These are phyloP conservation scores for Pollenia labialis DNA, from an alignment of 2,888 invertebrate species.

Conservation along the genomic window DNA sequence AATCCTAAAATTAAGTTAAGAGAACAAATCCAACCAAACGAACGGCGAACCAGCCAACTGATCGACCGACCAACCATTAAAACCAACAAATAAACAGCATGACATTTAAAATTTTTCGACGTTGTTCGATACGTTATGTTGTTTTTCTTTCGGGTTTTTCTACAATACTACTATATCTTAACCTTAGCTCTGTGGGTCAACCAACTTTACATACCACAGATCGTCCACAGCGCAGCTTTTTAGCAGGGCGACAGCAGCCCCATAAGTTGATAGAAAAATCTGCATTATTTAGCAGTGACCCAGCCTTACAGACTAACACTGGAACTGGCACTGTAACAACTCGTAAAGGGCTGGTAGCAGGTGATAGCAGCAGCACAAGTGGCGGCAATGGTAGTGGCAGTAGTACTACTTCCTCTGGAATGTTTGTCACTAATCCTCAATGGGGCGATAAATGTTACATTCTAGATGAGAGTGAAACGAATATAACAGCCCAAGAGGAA, in stretches of 20 bases:
- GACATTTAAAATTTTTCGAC: slow-evolving; percentile 83
- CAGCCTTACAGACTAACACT: too few species aligned
- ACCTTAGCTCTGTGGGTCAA: slow-evolving; percentile 84
- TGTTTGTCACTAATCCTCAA: slow-evolving; percentile 72
- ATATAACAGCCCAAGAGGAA: slow-evolving; percentile 90
- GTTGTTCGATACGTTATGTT: slow-evolving; percentile 83
- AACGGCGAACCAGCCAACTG: neutral
- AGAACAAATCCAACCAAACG: slow-evolving; percentile 26
- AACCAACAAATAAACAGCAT: slow-evolving; percentile 75
- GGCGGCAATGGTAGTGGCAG: too few species aligned
- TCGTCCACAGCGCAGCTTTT: slow-evolving; percentile 64
- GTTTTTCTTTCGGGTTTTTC: slow-evolving; percentile 83
- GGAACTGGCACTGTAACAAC: slow-evolving; percentile 1
- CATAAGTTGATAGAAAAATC: too few species aligned
- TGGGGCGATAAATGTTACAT: slow-evolving; percentile 84
- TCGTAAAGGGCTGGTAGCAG: too few species aligned
- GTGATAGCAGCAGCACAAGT: too few species aligned
- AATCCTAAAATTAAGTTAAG: slow-evolving; percentile 41
- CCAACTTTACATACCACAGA: slow-evolving; percentile 78
- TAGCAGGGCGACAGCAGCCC: slow-evolving; percentile 60
- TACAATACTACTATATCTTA: slow-evolving; percentile 83
- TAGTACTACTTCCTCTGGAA: too few species aligned
- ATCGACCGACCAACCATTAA: slow-evolving; percentile 29
- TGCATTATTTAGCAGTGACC: too few species aligned
- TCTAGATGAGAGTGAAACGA: slow-evolving; percentile 86